Base-by-base conservation (phyloP, 2,113 vertebrate genomes). In the human region DNA sequence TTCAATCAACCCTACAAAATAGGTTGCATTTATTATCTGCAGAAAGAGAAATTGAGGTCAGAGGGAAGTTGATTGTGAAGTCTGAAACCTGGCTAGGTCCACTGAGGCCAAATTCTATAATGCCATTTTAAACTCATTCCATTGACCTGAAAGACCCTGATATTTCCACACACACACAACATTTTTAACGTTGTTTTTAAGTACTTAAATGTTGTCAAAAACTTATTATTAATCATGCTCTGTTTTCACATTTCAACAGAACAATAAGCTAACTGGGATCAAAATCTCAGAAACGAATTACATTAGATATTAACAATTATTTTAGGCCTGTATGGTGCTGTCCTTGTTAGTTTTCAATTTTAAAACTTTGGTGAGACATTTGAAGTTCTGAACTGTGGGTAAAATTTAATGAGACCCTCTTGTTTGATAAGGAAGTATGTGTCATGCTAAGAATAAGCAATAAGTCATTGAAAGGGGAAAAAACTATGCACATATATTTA, bases 231-330 rank as follows among this genome's bases (percentile, higher is more conserved):
- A 35, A 86, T 72, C 38, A 55, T 55, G 4, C 17, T 85, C 66
- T 89, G n/a, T 30, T 94, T 88, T 94, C 78, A 25, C 22, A 68
- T 79, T 82, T 40, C 14, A 96, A 90, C 16, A 72, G 68, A 95
- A 50, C 8, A 87, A 61, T 55, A 85, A 59, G 50, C 64, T 75
- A 91, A 84, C 30, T 87, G 30, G 50, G 93, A 66, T n/a, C 20
- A 64, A 92, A 85, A 79, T n/a, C 57, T 93, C 86, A 90, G 35
- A 84, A 94, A 50, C n/a, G 17, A 96, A 68, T 87, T 82, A 18
- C 3, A 59, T 84, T 88, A 32, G 13, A n/a, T 48, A 23, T 68
- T 76, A 10, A 50, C 76, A 70, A 3, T 64, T 20, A 11, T 90
- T 73, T 88, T 66, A 95, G 25, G 12, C 35, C 35, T 40, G 0